Base-by-base conservation (phyloP, 2,113 vertebrate species). In the Thunnus thynnus region DNA sequence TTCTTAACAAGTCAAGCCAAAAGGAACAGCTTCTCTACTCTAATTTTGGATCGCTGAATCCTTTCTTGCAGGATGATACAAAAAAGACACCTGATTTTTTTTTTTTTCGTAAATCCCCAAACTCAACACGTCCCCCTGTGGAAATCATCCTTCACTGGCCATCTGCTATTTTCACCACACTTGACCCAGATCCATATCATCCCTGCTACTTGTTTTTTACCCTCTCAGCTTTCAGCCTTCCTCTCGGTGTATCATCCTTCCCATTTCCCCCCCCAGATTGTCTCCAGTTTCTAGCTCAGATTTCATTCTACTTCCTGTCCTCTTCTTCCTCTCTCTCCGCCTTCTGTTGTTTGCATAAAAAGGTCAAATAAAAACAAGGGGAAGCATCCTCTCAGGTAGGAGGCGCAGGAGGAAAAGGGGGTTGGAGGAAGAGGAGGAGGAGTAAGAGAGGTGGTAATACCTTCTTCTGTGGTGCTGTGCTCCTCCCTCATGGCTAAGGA, bases 401-500 rank as follows among this genome's bases (percentile, higher is more conserved):
- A 47, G 47, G 46, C 12, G 16, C 9, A 54, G 22, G 48, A 52
- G 32, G 32, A 2, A 14, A 17, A 44, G 3, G 44, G 22, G n/a
- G 13, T 22, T 22, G 27, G 32, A 2, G 60, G 0, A 7, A 5
- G 20, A 1, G 56, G 11, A 11, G 13, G 20, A n/a, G 3, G 25
- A 3, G 16, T 22, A 5, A 27, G 51, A 4, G 16, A 16, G 13
- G 5, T 22, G 64, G 73, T 22, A 3, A 80, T 97, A 98, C 97
- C 97, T 97, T 95, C 94, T 77, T 95, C 95, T 69, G 96, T 93
- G 93, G 94, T 92, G 92, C 95, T 93, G 89, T 90, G 93, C 69
- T 97, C 96, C 78, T 96, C 97, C 94, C 96, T 96, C 96, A 97
- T 96, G 91, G 96, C 84, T 79, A 96, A 94, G 32, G 97, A 99